Conservation (phyloP, 2,888 invertebrate genomes). For the Conops quadrifasciatus region DNA sequence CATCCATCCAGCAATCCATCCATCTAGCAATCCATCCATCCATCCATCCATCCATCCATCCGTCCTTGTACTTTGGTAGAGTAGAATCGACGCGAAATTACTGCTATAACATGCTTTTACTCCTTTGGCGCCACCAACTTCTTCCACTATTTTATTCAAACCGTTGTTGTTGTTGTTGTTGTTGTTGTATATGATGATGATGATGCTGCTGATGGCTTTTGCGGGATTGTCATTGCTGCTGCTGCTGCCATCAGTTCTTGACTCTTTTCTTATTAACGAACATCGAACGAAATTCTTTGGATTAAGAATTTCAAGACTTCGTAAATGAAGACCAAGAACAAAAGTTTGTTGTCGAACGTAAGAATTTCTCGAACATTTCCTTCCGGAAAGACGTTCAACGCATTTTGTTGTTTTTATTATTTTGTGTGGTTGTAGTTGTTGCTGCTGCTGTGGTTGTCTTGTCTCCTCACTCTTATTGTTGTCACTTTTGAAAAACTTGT, state of each 20-base stretch:
- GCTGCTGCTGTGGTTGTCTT: slow-evolving; percentile 20
- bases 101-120: background rate
- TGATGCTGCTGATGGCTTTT: background rate
- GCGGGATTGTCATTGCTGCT: background rate
- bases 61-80: no score
- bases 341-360: slow-evolving; percentile 36
- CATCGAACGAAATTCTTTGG: slow-evolving; percentile 23
- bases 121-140: background rate
- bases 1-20: no score
- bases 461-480: slow-evolving; percentile 3
- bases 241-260: slow-evolving; percentile 2
- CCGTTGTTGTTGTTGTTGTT: background rate
- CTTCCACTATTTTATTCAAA: background rate
- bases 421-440: background rate
- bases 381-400: background rate
- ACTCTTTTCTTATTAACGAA: slow-evolving; percentile 29
- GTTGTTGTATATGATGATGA: background rate
- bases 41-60: no score
- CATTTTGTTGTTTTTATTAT: slow-evolving; percentile 11
- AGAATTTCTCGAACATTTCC: slow-evolving; percentile 31
- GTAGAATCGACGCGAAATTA: no score
- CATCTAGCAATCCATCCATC: no score
- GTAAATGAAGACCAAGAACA: slow-evolving; percentile 42
- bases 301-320: slow-evolving; percentile 41
- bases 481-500: slow-evolving; percentile 2